Evolutionary conservation across 2,888 invertebrate genomes (phyloP).

Genomic region (Notocelia uddmanniana): DNA sequence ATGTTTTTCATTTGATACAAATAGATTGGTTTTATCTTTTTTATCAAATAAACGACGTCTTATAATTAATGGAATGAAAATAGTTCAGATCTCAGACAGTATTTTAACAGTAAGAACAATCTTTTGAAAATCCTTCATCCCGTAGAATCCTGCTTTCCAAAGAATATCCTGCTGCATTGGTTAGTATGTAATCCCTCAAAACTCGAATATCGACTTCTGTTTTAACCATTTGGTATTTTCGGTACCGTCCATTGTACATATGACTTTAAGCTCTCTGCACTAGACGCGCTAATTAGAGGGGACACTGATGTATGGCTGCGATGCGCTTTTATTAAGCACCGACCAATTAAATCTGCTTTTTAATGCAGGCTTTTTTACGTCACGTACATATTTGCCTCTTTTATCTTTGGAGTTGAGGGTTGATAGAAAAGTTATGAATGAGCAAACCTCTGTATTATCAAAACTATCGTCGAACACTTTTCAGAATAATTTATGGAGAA

Average conservation of each 20-base stretch:
- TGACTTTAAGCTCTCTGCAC: conserved; percentile 39
- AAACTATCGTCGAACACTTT: not conserved
- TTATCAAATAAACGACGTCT: too few species aligned
- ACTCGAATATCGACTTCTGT: not conserved
- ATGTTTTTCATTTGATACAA: too few species aligned
- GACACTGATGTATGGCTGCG: conserved; percentile 52
- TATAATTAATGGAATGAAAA: too few species aligned
- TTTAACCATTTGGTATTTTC: conserved; percentile 8
- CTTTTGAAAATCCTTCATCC: not conserved
- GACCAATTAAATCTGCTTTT: conserved; percentile 40
- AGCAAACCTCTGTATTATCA: not conserved
- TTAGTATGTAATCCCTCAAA: not conserved
- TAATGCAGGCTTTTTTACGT: conserved; percentile 20
- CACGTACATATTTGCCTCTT: not conserved
- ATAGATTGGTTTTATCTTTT: too few species aligned
- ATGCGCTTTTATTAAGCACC: conserved; percentile 44
- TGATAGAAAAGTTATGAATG: not conserved
- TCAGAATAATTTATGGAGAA: not conserved
- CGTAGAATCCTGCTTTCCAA: too few species aligned
- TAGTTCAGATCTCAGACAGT: too few species aligned
- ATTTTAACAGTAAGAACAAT: not conserved
- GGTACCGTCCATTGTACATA: conserved; percentile 16
- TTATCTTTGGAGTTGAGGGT: not conserved
- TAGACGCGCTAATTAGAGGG: conserved; percentile 52
- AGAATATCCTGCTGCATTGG: not conserved